Conservation (phyloP, 2,113 vertebrate species). For the Clarias magur region DNA sequence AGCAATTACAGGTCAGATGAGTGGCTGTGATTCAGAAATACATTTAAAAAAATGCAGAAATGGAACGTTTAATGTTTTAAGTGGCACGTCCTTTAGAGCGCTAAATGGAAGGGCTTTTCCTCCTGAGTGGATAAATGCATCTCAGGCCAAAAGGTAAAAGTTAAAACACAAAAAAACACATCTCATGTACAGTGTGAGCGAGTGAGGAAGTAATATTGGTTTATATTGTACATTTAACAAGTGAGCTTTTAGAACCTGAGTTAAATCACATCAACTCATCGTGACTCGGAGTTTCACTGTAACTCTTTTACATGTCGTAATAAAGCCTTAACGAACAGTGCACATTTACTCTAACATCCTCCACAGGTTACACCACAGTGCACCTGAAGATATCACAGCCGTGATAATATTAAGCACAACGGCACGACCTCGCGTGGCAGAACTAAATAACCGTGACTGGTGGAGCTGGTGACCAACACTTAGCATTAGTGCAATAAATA, state of each 20-base stretch:
- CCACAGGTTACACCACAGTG: too few species aligned
- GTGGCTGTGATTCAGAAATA: slow-evolving; percentile 20
- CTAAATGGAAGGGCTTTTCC: slow-evolving; percentile 3
- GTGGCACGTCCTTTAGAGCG: background rate
- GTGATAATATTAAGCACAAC: too few species aligned
- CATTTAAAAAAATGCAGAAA: slow-evolving; percentile 19
- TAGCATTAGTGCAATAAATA: too few species aligned
- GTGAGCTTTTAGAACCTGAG: background rate
- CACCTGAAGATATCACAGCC: too few species aligned
- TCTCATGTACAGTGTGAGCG: background rate
- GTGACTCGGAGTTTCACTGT: background rate
- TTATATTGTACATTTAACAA: background rate
- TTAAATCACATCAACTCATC: background rate
- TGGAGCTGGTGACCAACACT: too few species aligned
- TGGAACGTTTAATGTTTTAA: slow-evolving; percentile 25
- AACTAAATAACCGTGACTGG: too few species aligned
- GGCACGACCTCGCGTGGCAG: too few species aligned
- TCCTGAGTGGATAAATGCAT: slow-evolving; percentile 28
- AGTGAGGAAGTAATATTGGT: background rate
- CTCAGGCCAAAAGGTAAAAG: slow-evolving; percentile 3
- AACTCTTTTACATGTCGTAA: background rate
- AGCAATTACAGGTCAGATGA: slow-evolving; percentile 32
- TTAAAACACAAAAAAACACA: slow-evolving; percentile 1
- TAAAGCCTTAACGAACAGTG: background rate
- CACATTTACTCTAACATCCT: background rate